A percentile compares a stretch with the other conserved stretches of the same genome.
Conservation (phyloP, 1,140 invertebrate species). For the Panagrolaimus sp. region DNA sequence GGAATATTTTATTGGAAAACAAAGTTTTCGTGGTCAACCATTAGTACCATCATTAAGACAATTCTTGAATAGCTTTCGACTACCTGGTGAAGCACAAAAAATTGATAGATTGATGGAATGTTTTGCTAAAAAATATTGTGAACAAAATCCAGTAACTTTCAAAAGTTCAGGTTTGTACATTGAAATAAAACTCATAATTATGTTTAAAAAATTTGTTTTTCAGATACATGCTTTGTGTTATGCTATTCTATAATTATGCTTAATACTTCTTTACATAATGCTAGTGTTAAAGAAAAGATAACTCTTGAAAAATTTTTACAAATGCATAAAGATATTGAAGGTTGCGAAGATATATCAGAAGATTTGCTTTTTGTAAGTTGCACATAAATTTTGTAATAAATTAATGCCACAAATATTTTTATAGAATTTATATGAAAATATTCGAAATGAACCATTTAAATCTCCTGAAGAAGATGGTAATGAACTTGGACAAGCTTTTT, state of each 20-base stretch:
- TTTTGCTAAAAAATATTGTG: conserved; percentile 93
- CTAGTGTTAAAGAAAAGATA: conserved; percentile 95
- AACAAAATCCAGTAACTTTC: conserved; percentile 90
- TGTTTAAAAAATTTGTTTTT: conserved; percentile 32
- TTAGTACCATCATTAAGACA: conserved; percentile 98
- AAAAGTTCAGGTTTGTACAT: conserved; percentile 70
- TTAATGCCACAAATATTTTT: conserved; percentile 16
- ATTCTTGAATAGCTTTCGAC: conserved; percentile 93
- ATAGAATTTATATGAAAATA: conserved; percentile 90
- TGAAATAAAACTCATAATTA: conserved; percentile 15
- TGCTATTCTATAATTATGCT: conserved; percentile 99
- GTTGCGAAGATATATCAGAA: conserved; percentile 88
- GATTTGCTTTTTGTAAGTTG: conserved; percentile 73
- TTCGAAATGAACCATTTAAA: conserved; percentile 97
- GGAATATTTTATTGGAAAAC: conserved; percentile 85
- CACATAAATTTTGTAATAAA: no score
- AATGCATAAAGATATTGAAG: conserved; percentile 93
- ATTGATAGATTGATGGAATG: conserved; percentile 99
- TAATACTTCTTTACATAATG: conserved; percentile 96
- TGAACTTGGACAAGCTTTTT: conserved; percentile 98
- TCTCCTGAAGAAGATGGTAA: conserved; percentile 98
- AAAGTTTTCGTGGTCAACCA: conserved; percentile 93
- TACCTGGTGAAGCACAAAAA: conserved; percentile 97
- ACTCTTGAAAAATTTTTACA: conserved; percentile 89
- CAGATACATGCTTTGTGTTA: conserved; percentile 92